These are phyloP conservation scores for Drosophila leontia DNA, from an alignment of 1,140 invertebrate genomes.

Conservation along the genomic window DNA sequence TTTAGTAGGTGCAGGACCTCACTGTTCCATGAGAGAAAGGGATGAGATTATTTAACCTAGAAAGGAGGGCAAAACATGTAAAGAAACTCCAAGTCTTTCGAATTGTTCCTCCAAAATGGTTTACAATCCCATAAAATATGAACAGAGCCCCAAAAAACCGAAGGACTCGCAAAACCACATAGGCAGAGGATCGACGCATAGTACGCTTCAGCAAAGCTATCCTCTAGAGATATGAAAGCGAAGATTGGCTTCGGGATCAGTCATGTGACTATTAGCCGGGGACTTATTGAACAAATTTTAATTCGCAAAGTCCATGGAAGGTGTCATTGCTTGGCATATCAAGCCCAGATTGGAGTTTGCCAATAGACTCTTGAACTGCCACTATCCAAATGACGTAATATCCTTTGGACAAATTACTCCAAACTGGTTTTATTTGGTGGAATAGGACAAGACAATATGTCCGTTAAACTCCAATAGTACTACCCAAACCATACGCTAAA, in stretches of 20 bases:
- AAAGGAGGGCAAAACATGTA: not conserved
- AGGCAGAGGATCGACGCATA: not conserved
- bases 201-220: not conserved
- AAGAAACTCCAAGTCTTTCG: not conserved
- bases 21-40: too few relatives aligned
- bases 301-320: not conserved
- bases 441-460: not conserved
- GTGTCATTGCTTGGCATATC: not conserved
- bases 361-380: not conserved
- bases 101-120: slow-evolving; percentile 1
- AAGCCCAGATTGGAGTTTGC: not conserved
- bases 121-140: not conserved
- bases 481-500: not conserved
- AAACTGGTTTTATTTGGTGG: not conserved
- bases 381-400: not conserved
- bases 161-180: too few relatives aligned
- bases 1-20: too few relatives aligned
- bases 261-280: not conserved
- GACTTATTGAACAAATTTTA: not conserved
- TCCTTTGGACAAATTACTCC: not conserved
- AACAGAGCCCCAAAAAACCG: not conserved
- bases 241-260: not conserved
- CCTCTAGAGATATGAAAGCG: not conserved
- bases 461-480: not conserved
- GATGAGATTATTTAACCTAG: too few relatives aligned